Evolutionary conservation across 1,140 invertebrate genomes (phyloP).

Genomic region (Drosophila miranda): DNA sequence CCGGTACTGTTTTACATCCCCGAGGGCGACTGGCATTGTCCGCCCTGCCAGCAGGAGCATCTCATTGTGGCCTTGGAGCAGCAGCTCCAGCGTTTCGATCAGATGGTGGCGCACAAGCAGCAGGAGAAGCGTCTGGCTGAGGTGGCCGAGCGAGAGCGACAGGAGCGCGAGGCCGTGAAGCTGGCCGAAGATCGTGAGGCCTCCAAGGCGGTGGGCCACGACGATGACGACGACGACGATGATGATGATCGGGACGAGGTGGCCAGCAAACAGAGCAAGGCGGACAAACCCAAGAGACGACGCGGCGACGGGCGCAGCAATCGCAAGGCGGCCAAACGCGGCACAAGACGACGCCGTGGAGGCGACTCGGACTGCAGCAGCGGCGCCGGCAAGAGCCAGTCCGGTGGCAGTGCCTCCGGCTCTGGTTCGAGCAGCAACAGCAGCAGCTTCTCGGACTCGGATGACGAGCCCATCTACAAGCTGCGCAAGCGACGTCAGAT

Average conservation of each 20-base stretch:
- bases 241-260: slow-evolving; percentile 49
- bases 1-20: slow-evolving; percentile 96
- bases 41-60: slow-evolving; percentile 94
- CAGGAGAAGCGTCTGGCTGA: slow-evolving; percentile 88
- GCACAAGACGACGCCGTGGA: slow-evolving; percentile 57
- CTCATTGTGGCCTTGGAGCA: slow-evolving; percentile 88
- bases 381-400: slow-evolving; percentile 34
- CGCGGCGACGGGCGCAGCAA: slow-evolving; percentile 75
- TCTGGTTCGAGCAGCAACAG: slow-evolving; percentile 56
- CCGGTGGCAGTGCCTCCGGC: slow-evolving; percentile 27
- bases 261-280: slow-evolving; percentile 24
- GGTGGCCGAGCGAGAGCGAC: slow-evolving; percentile 74
- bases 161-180: slow-evolving; percentile 28
- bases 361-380: slow-evolving; percentile 36
- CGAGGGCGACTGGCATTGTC: slow-evolving; percentile 98
- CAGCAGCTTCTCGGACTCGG: slow-evolving; percentile 84
- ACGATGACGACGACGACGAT: slow-evolving; percentile 36
- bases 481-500: slow-evolving; percentile 88
- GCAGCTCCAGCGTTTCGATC: slow-evolving; percentile 86
- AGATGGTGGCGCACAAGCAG: slow-evolving; percentile 87
- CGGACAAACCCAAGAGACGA: slow-evolving; percentile 61
- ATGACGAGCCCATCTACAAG: slow-evolving; percentile 91
- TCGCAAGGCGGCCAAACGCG: slow-evolving; percentile 56
- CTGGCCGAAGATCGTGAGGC: slow-evolving; percentile 30
- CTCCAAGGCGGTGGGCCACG: slow-evolving; percentile 11